Conservation (phyloP, 2,113 vertebrate genomes). For the Crotalus viridis region DNA sequence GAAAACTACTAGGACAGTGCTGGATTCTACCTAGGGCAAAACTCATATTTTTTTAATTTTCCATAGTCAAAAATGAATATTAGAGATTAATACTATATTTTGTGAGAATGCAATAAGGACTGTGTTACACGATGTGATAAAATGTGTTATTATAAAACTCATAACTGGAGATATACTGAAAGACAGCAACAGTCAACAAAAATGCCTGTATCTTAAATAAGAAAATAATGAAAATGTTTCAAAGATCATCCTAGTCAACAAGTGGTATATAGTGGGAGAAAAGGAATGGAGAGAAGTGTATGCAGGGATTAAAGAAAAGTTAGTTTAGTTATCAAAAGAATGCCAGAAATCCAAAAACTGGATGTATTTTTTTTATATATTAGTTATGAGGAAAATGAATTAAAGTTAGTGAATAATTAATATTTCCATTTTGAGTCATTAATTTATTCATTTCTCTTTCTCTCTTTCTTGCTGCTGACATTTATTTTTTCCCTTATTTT, state of each 20-base stretch:
- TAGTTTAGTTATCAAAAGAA: constrained; percentile 24
- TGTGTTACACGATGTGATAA: constrained; percentile 8
- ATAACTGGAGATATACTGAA: neutral
- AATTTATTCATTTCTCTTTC: constrained; percentile 24
- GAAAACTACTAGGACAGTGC: neutral
- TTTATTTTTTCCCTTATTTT: constrained; percentile 45
- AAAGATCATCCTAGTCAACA: neutral
- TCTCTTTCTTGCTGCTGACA: constrained; percentile 38
- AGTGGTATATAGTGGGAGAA: neutral
- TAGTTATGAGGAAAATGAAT: constrained; percentile 49
- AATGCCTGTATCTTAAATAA: neutral
- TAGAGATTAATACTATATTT: neutral
- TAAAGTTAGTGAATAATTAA: constrained; percentile 51
- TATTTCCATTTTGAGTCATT: constrained; percentile 41
- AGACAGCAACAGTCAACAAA: neutral
- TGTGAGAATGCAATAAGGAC: constrained; percentile 9
- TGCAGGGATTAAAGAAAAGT: constrained; percentile 11
- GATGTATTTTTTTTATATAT: constrained; percentile 3
- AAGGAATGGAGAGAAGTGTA: neutral
- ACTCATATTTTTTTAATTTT: neutral
- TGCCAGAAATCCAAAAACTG: constrained; percentile 20
- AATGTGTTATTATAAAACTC: neutral
- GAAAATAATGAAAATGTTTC: constrained; percentile 2
- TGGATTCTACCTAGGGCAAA: neutral
- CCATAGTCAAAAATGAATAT: neutral